Conservation (phyloP, 2,797 vertebrate species). For the Buceros bicornis region DNA sequence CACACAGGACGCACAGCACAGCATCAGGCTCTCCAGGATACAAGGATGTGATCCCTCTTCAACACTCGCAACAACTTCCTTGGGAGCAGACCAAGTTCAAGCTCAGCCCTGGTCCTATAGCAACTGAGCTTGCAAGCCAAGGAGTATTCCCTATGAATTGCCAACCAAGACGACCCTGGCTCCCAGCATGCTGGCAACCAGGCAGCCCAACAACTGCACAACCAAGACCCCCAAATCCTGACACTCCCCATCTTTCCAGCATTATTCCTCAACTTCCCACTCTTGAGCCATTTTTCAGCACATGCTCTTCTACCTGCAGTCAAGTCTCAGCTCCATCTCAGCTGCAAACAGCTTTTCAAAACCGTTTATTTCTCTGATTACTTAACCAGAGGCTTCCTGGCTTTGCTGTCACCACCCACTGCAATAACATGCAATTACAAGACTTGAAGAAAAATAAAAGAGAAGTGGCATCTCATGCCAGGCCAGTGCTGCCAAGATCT, state of each 20-base stretch:
- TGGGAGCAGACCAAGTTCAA: neutral
- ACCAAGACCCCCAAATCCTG: neutral
- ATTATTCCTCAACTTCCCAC: neutral
- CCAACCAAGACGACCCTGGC: neutral
- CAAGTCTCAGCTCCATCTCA: neutral
- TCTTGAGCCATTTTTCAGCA: neutral
- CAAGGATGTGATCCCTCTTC: neutral
- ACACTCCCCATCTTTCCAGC: neutral
- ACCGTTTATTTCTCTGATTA: constrained; percentile 21
- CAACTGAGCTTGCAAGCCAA: neutral
- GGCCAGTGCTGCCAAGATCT: neutral
- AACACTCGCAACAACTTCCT: neutral
- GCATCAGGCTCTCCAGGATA: neutral
- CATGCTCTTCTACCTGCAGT: neutral
- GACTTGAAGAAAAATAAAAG: constrained; percentile 35
- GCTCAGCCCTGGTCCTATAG: neutral
- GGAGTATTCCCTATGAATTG: accelerated
- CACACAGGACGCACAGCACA: accelerated
- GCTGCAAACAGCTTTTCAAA: neutral
- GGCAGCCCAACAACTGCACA: neutral
- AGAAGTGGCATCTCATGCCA: neutral
- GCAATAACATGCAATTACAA: constrained; percentile 30
- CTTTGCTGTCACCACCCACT: constrained; percentile 19
- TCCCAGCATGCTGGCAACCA: accelerated
- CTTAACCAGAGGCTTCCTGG: constrained; percentile 34